These are phyloP conservation scores for Lydus trimaculatus DNA, from an alignment of 2,888 invertebrate genomes.

Conservation along the genomic window DNA sequence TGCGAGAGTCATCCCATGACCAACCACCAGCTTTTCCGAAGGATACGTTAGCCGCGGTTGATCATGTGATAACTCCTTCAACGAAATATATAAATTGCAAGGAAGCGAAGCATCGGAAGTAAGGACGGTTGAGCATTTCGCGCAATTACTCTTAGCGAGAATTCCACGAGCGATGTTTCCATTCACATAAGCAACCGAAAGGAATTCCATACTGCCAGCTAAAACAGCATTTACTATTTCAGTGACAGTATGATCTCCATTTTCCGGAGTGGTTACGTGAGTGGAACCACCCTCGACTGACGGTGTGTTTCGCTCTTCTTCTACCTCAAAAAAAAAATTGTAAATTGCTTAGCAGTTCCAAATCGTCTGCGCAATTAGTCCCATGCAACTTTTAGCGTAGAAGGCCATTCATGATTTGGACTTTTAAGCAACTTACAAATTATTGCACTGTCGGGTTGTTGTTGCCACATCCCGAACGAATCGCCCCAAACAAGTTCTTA, in stretches of 20 bases:
- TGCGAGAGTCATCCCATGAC: background rate
- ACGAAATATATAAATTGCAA: background rate
- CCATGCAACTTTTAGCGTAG: background rate
- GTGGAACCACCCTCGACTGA: no score
- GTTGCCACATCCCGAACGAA: no score
- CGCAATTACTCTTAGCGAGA: background rate
- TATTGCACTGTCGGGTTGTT: slow-evolving; percentile 24
- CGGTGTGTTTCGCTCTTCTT: no score
- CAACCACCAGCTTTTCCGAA: background rate
- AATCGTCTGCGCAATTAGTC: slow-evolving; percentile 7
- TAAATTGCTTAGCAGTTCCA: background rate
- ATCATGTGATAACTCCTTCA: background rate
- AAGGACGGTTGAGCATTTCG: background rate
- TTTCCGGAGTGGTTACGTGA: no score
- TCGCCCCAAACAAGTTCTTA: slow-evolving; percentile 13
- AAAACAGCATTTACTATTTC: background rate
- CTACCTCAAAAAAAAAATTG: no score
- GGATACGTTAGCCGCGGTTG: background rate
- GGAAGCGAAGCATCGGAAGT: background rate
- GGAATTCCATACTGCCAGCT: background rate
- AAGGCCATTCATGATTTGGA: slow-evolving; percentile 23
- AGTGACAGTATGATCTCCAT: no score
- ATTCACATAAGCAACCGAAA: background rate
- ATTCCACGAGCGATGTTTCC: background rate
- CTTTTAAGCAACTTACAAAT: slow-evolving; percentile 23